Base-by-base conservation (phyloP, 1,140 invertebrate species). In the Hydropsyche tenuis region DNA sequence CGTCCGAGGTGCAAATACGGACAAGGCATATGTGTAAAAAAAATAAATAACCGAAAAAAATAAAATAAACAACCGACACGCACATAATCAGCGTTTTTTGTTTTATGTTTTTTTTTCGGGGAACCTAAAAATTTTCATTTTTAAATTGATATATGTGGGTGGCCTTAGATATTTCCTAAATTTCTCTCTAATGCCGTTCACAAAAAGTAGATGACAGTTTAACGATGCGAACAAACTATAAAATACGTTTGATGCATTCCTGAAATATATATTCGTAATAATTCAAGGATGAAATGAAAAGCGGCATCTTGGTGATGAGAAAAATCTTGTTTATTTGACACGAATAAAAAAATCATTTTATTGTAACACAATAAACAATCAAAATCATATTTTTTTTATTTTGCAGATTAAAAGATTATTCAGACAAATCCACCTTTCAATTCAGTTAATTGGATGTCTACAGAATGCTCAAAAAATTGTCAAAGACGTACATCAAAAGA, bases 111-210 rank as follows among this genome's bases (percentile, higher is more conserved):
- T 68, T 68, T 68, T 46, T 22, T 7, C 22, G 20, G 25, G 45
- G 6, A 5, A 11, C 23, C 62, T 30, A 46, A 43, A 45, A 45
- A 45, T 16, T n/a, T 48, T 3, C 43, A 48, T 12, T 45, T 68
- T 42, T 68, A 68, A 68, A 66, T 66, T 70, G 68, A 70, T 70
- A 60, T 25, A 60, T 70, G 68, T 56, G 68, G 68, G 68, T 70
- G 68, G 68, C 12, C 68, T 20, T 16, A 3, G 25, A 45, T 45
- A 25, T 70, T 70, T 70, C 48, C 48, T 14, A 65, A 70, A 56
- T 70, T 56, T 70, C 68, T 20, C 12, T 70, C 43, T 70, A 18
- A 56, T 37, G 48, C 12, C 51, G 22, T 30, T 42, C 25, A 53
- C 23, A 60, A 27, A 25, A 70, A 37, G 27, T 20, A n/a, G 48